phyloP scores from a whole-genome alignment of 2,888 invertebrate species.

The Oasisia sp. region DNA sequence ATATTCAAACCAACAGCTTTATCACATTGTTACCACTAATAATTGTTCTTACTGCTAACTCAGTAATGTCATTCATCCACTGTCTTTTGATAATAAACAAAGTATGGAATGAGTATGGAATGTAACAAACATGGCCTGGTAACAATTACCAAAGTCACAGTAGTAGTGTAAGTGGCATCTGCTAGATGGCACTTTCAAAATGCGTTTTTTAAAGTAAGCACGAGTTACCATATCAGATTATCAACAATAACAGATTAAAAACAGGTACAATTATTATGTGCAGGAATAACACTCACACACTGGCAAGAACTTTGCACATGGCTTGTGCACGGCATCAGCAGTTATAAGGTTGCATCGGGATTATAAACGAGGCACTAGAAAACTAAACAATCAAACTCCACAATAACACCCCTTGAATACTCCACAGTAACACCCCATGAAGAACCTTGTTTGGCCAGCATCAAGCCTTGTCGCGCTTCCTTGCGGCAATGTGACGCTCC shows the following conservation, averaged over 20 bases:
- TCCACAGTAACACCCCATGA: not conserved
- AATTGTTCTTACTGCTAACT: too few relatives aligned
- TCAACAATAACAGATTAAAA: not conserved
- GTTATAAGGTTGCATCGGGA: not conserved
- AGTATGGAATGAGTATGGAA: not conserved
- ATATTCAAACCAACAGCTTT: not conserved
- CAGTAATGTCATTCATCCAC: not conserved
- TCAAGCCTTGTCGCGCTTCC: not conserved
- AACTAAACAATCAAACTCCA: not conserved
- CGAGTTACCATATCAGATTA: not conserved
- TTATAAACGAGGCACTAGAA: not conserved
- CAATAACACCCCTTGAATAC: not conserved
- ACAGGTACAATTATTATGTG: not conserved
- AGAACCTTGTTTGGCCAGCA: not conserved
- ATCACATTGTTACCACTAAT: not conserved
- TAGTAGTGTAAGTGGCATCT: not conserved
- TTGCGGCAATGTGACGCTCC: not conserved
- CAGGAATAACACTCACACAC: not conserved
- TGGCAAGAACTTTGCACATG: not conserved
- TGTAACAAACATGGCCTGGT: not conserved
- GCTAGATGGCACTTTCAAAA: not conserved
- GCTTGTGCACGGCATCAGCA: not conserved
- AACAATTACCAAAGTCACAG: not conserved
- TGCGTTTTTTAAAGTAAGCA: not conserved
- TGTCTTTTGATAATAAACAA: not conserved